A percentile compares a stretch with the other conserved stretches of the same genome.
phyloP scores from a whole-genome alignment of 2,113 vertebrate species.

The Gracilinanus agilis region DNA sequence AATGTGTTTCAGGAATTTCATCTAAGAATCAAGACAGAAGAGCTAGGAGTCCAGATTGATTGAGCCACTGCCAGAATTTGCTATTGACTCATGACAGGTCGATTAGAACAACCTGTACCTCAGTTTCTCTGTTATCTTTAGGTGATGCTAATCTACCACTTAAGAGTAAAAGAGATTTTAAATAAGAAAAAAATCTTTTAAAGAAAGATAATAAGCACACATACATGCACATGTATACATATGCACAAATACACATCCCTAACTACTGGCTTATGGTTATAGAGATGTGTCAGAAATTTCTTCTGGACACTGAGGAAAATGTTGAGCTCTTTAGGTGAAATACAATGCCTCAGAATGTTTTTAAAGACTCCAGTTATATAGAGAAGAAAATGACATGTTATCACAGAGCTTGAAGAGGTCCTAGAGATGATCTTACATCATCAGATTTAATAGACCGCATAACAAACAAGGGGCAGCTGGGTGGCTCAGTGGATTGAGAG shows the following conservation, averaged over 20 bases:
- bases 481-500: too few relatives aligned
- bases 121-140: slow-evolving; percentile 8
- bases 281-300: slow-evolving; percentile 27
- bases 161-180: slow-evolving; percentile 21
- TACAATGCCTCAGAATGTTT: background rate
- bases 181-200: background rate
- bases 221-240: background rate
- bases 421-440: background rate
- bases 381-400: background rate
- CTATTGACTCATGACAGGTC: background rate
- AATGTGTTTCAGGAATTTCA: background rate
- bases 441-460: too few relatives aligned
- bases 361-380: background rate
- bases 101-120: background rate
- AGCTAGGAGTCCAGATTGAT: background rate
- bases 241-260: background rate
- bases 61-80: background rate
- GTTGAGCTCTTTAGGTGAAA: background rate
- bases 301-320: background rate
- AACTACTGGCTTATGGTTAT: background rate
- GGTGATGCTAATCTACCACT: background rate
- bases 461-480: too few relatives aligned
- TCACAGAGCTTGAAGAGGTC: background rate
- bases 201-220: slow-evolving; percentile 17
- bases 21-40: background rate